Evolutionary conservation across 2,113 vertebrate genomes (phyloP).

Genomic region (Beaufortia kweichowensis): DNA sequence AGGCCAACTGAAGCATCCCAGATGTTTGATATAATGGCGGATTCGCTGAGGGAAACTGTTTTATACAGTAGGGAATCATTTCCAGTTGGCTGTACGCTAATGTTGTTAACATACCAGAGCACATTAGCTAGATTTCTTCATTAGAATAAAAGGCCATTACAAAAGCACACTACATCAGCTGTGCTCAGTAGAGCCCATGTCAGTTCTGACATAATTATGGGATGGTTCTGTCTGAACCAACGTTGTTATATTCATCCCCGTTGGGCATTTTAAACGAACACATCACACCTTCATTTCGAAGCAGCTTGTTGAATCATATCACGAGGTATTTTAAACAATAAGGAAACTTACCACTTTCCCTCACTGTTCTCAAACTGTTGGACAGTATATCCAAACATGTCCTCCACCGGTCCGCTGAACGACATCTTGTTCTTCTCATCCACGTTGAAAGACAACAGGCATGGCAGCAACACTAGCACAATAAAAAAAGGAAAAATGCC

Average conservation of each 20-base stretch:
- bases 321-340: not conserved
- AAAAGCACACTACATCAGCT: constrained; percentile 23
- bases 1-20: constrained; percentile 42
- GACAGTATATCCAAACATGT: constrained; percentile 96
- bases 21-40: constrained; percentile 51
- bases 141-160: constrained; percentile 12
- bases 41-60: constrained; percentile 54
- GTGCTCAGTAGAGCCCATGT: too few relatives aligned
- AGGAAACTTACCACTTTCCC: constrained; percentile 88
- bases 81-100: constrained; percentile 38
- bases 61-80: constrained; percentile 53
- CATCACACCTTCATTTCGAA: too few relatives aligned
- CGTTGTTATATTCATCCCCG: too few relatives aligned
- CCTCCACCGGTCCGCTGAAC: constrained; percentile 88
- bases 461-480: constrained; percentile 75
- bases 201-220: not conserved
- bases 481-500: not conserved
- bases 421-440: constrained; percentile 90
- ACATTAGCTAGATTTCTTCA: constrained; percentile 7
- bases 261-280: too few relatives aligned
- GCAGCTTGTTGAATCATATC: too few relatives aligned
- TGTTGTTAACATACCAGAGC: constrained; percentile 7
- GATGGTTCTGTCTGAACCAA: not conserved
- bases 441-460: constrained; percentile 83
- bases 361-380: constrained; percentile 97